phyloP scores from a whole-genome alignment of 92 coral and sea anemone species.

The Epizoanthus stellaris region DNA sequence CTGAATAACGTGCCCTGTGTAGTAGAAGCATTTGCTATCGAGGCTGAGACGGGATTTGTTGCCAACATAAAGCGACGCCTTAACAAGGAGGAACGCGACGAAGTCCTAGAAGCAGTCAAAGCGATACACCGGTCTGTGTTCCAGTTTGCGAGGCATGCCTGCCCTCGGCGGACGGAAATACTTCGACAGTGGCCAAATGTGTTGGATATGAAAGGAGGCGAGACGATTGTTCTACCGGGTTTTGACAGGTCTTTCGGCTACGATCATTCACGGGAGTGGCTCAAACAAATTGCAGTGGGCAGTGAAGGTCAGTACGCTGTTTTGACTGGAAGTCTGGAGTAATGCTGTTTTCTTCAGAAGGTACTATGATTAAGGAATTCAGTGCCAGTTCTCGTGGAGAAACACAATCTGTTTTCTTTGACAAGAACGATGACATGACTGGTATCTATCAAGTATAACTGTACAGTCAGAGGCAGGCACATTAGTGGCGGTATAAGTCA shows the following conservation, averaged over 20 bases:
- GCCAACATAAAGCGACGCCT: conserved; percentile 10
- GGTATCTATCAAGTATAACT: neutral
- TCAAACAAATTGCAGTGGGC: conserved; percentile 1
- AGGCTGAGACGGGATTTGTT: conserved; percentile 2
- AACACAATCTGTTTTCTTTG: neutral
- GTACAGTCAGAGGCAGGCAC: no score
- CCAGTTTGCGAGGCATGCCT: conserved; percentile 23
- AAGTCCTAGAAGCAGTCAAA: conserved; percentile 3
- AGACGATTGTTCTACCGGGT: neutral
- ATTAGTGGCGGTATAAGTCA: no score
- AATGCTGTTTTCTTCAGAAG: neutral
- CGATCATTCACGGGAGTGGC: no score
- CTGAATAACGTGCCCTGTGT: conserved; percentile 27
- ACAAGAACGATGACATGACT: neutral
- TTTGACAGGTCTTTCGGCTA: conserved; percentile 1
- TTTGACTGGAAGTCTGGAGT: neutral
- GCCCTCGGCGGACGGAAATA: neutral
- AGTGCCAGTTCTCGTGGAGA: neutral
- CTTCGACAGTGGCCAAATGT: conserved; percentile 15
- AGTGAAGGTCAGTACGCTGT: neutral
- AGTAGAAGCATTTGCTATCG: conserved; percentile 14
- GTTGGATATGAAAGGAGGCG: neutral
- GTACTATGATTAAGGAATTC: neutral
- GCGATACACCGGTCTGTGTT: conserved; percentile 28
- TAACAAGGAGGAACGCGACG: conserved; percentile 1